Evolutionary conservation across 2,797 vertebrate species (phyloP).

Genomic region (Anabacerthia variegaticeps): DNA sequence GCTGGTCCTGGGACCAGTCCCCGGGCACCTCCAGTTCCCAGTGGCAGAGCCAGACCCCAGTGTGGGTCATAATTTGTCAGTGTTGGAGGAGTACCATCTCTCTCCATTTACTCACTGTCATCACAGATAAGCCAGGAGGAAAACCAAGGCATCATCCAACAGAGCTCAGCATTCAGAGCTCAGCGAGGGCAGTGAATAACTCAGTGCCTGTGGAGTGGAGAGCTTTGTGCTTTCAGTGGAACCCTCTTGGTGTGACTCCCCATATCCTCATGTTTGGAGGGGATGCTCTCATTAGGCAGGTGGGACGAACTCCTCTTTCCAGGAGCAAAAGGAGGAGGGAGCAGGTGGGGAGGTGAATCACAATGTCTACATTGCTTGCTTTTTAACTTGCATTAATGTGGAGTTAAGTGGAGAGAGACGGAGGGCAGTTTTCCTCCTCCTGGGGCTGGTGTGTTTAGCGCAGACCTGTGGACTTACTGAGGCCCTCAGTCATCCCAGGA

Average conservation of each 20-base stretch:
- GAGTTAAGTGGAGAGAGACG: not conserved
- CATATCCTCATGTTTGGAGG: conserved; percentile 18
- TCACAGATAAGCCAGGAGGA: conserved; percentile 74
- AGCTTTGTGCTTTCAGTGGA: conserved; percentile 74
- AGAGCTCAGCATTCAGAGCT: conserved; percentile 78
- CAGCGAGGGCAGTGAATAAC: conserved; percentile 83
- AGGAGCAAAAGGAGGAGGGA: not conserved
- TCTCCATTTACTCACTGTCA: conserved; percentile 80
- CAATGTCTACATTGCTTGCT: not conserved
- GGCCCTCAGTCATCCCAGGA: not conserved
- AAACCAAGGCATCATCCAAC: conserved; percentile 80
- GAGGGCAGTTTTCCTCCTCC: not conserved
- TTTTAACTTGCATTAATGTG: conserved; percentile 61
- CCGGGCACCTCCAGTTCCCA: not conserved
- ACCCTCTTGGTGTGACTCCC: conserved; percentile 33
- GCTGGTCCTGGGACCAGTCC: not conserved
- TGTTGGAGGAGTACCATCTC: conserved; percentile 61
- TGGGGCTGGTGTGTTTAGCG: not conserved
- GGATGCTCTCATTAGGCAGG: not conserved
- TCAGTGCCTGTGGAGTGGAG: conserved; percentile 76
- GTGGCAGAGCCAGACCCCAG: not conserved
- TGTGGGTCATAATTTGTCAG: conserved; percentile 63
- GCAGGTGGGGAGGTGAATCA: conserved; percentile 27
- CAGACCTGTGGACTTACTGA: accelerated
- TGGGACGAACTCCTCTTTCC: not conserved